A percentile compares a stretch with the other conserved stretches of the same genome.
Conservation (phyloP, 2,113 vertebrate species). For the Gadus macrocephalus region DNA sequence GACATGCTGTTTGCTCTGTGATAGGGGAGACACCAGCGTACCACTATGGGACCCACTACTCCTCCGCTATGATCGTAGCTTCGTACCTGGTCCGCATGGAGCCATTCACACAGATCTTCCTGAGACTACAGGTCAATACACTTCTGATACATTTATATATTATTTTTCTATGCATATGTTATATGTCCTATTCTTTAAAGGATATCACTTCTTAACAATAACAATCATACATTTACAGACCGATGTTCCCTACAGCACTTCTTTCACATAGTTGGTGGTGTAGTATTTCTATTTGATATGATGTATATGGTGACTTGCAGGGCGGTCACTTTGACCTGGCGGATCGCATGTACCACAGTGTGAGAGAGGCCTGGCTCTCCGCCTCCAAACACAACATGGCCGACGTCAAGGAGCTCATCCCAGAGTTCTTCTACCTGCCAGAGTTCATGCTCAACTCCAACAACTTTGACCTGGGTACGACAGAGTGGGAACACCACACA, state of each 20-base stretch:
- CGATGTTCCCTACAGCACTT: too few relatives aligned
- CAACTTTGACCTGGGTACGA: constrained; percentile 89
- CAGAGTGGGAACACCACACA: background rate
- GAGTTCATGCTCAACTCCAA: constrained; percentile 97
- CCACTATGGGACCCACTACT: constrained; percentile 98
- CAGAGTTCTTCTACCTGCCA: constrained; percentile 97
- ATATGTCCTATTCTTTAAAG: background rate
- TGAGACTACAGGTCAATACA: constrained; percentile 86
- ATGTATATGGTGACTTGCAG: constrained; percentile 56
- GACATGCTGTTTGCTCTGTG: background rate
- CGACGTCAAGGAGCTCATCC: constrained; percentile 97
- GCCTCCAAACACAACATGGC: constrained; percentile 99
- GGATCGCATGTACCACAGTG: constrained; percentile 98
- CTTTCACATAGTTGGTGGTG: background rate
- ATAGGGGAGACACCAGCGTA: constrained; percentile 96
- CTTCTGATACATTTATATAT: background rate
- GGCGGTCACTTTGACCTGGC: constrained; percentile 97
- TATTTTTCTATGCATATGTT: background rate
- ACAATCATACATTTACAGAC: too few relatives aligned
- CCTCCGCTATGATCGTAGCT: constrained; percentile 97
- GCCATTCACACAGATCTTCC: constrained; percentile 97
- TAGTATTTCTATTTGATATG: background rate
- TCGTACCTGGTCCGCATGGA: constrained; percentile 97
- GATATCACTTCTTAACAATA: too few relatives aligned
- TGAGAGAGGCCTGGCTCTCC: constrained; percentile 93